These are phyloP conservation scores for Ciconia stormi DNA, from an alignment of 2,113 vertebrate genomes.

Conservation along the genomic window DNA sequence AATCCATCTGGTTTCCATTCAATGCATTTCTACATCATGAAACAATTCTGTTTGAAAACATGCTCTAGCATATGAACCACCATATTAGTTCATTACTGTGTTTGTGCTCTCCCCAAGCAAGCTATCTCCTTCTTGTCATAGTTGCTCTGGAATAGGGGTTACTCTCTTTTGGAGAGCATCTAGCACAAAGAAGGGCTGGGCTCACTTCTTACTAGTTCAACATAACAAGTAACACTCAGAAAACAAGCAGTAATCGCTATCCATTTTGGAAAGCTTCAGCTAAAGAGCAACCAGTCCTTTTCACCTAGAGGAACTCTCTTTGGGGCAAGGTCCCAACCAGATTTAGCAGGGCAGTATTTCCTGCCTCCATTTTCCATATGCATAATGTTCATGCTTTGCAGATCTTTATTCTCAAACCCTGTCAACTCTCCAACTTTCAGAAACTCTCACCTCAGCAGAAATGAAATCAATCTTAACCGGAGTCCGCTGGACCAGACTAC, in stretches of 20 bases:
- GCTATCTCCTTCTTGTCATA: neutral
- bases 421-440: neutral
- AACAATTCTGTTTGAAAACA: neutral
- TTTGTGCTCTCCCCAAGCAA: neutral
- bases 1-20: neutral
- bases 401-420: neutral
- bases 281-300: neutral
- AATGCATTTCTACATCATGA: neutral
- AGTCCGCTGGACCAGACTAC: neutral
- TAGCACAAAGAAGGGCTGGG: neutral
- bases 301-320: neutral
- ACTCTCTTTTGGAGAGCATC: neutral
- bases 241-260: neutral
- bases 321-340: neutral
- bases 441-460: neutral
- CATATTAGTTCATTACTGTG: neutral
- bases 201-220: neutral
- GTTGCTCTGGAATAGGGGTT: neutral
- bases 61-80: neutral
- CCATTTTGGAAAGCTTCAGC: neutral
- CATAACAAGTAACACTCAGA: neutral
- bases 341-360: neutral
- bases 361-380: neutral
- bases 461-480: neutral
- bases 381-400: rapidly evolving